A percentile compares a stretch with the other conserved stretches of the same genome.
Evolutionary conservation across 1,140 invertebrate species (phyloP).

Genomic region (Stenopsyche tienmushanensis): DNA sequence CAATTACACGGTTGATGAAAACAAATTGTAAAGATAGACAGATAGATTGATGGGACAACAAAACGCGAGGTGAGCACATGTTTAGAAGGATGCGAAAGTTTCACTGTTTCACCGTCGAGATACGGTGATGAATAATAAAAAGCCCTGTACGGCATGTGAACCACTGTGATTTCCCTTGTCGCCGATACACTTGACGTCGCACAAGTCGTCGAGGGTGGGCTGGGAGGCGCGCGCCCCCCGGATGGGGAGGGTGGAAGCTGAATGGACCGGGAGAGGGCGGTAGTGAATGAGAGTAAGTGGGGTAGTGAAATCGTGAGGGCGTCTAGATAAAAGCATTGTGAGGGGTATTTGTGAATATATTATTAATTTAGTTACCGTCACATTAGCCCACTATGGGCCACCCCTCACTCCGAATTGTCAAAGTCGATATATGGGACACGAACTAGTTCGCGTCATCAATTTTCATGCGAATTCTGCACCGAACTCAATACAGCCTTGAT

Average conservation of each 20-base stretch:
- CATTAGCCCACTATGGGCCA: background rate
- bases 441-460: too few species aligned
- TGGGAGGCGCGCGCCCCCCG: background rate
- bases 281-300: too few species aligned
- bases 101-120: slow-evolving; percentile 6
- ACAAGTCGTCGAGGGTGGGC: slow-evolving; percentile 5
- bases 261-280: background rate
- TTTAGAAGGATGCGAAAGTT: slow-evolving; percentile 2
- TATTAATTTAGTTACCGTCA: slow-evolving; percentile 6
- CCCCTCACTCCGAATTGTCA: background rate
- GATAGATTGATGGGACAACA: slow-evolving; percentile 3
- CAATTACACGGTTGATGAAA: background rate
- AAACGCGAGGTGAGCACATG: background rate
- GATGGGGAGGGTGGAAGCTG: background rate
- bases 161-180: slow-evolving; percentile 33
- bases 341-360: slow-evolving; percentile 5
- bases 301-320: background rate
- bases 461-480: too few species aligned
- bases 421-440: background rate
- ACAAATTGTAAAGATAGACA: slow-evolving; percentile 7
- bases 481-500: too few species aligned
- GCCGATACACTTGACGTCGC: slow-evolving; percentile 27
- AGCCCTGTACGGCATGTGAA: slow-evolving; percentile 23
- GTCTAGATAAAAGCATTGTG: background rate
- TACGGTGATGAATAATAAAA: slow-evolving; percentile 32